Evolutionary conservation across 2,113 vertebrate species (phyloP), one percentile per base, ranked within the genome.

Genomic region (Aphyosemion australe): DNA sequence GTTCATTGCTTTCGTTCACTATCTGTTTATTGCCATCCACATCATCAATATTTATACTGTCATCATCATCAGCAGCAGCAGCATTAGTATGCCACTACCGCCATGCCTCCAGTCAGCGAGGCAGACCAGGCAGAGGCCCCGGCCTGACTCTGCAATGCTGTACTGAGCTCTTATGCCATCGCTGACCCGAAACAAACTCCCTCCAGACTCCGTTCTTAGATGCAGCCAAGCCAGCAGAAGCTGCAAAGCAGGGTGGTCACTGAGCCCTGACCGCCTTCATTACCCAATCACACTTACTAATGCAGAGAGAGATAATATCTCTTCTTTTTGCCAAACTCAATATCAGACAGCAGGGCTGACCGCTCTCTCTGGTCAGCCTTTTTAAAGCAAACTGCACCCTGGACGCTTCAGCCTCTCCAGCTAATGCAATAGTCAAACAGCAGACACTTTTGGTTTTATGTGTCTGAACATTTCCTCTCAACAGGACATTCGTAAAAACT

Each of bases 181-280:
- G 64, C 80, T 89, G 89, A 87, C 87, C 88, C 72, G 69, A 74
- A 75, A 84, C 84, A 77, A 84, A 80, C 71, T 67, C 84, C 86
- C 83, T n/a, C 54, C 70, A 80, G 87, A 79, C 74, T 69, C 63
- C 1, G 56, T 31, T 75, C 62, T 61, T 56, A 1, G 60, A 76
- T 51, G 83, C 72, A 65, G 68, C 67, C 74, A 31, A 58, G 74
- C 50, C 43, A 9, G 58, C 65, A n/a, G 65, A 14, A 37, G 66
- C 65, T 66, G 62, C 62, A 70, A 63, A 72, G 67, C 74, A 47
- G 16, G 47, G 47, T 54, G 76, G 76, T 84, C 82, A 76, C 70
- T 52, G 80, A 72, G 69, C 76, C 80, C 20, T 70, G 79, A 76
- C 61, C 42, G 52, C 74, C 63, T 75, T 81, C 81, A 74, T 84